A percentile compares a stretch with the other conserved stretches of the same genome.
phyloP scores from a whole-genome alignment of 2,113 vertebrate genomes.

The Xerus inauris region DNA sequence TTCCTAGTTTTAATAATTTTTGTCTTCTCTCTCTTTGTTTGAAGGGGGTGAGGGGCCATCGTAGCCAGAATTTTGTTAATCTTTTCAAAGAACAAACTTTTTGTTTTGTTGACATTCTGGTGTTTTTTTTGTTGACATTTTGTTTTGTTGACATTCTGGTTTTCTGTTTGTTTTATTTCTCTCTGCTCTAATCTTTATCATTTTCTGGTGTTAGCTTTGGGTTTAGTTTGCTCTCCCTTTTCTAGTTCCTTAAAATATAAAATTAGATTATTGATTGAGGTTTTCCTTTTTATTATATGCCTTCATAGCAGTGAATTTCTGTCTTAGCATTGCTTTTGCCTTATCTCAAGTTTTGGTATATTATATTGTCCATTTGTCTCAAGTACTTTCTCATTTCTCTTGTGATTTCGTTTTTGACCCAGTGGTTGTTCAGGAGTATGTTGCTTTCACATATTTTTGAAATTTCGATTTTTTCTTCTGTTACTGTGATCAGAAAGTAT shows the following conservation, averaged over 20 bases:
- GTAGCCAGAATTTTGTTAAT: not conserved
- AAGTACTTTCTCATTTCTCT: too few species aligned
- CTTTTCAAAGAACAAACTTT: not conserved
- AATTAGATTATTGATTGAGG: not conserved
- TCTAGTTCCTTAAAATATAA: not conserved
- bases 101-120: not conserved
- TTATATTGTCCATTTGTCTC: too few species aligned
- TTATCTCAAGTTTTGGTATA: too few species aligned
- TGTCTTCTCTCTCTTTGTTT: not conserved
- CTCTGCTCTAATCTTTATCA: not conserved
- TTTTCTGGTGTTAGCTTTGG: not conserved
- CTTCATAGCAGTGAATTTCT: too few species aligned
- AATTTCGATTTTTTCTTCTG: too few species aligned
- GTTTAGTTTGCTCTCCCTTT: not conserved
- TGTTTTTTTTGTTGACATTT: not conserved
- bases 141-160: not conserved
- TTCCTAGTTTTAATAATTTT: not conserved
- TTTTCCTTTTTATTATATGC: not conserved
- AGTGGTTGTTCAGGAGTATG: too few species aligned
- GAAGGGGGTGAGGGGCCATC: not conserved
- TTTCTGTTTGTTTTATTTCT: not conserved
- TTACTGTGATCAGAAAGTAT: too few species aligned
- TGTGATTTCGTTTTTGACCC: too few species aligned
- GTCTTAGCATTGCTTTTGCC: too few species aligned
- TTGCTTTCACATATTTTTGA: too few species aligned